Evolutionary conservation across 2,797 vertebrate species (phyloP).

Genomic region (Ctenopoma multispine): DNA sequence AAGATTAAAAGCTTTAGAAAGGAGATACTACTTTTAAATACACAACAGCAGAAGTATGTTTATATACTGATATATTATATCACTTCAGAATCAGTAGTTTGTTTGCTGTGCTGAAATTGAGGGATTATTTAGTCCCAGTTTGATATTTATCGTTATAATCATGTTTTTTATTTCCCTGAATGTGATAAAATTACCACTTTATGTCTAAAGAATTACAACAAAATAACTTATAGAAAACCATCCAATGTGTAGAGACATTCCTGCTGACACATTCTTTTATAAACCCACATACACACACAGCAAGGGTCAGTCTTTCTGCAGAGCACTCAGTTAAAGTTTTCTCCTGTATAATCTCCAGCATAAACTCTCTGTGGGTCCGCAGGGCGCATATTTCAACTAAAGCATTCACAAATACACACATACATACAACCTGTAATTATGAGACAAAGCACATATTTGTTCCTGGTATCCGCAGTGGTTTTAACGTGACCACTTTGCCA

Average conservation of each 20-base stretch:
- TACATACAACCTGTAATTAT: constrained; percentile 66
- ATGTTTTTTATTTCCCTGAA: background rate
- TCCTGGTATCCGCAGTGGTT: constrained; percentile 20
- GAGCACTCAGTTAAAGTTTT: constrained; percentile 15
- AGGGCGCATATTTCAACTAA: constrained; percentile 51
- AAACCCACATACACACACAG: constrained; percentile 1
- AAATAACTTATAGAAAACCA: constrained; percentile 10
- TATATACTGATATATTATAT: background rate
- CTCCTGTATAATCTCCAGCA: constrained; percentile 36
- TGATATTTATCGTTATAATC: background rate
- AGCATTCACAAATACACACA: constrained; percentile 35
- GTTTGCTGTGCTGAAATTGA: background rate
- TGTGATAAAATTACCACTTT: background rate
- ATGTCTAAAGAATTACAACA: background rate
- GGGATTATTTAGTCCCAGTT: background rate
- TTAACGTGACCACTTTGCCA: constrained; percentile 20
- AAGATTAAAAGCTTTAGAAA: background rate
- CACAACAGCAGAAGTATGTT: background rate
- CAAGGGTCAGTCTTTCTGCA: constrained; percentile 39
- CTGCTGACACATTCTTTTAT: background rate
- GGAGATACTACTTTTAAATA: no score
- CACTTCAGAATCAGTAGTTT: background rate
- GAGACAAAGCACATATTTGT: constrained; percentile 60
- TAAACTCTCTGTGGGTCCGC: constrained; percentile 31
- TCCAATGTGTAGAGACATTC: constrained; percentile 6